phyloP scores from a whole-genome alignment of 2,888 invertebrate genomes.

The Drosophila neonasuta region DNA sequence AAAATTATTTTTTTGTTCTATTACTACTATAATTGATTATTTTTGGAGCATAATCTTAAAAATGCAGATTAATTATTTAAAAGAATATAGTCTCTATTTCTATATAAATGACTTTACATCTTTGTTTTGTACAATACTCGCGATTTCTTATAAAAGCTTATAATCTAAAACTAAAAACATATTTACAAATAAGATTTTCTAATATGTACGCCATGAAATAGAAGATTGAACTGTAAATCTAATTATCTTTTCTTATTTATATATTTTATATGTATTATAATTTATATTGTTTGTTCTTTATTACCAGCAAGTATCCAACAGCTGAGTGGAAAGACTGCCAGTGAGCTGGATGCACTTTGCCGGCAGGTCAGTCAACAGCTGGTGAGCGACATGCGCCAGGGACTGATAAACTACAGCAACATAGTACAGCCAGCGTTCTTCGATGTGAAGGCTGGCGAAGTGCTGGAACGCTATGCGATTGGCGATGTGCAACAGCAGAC shows the following conservation, averaged over 20 bases:
- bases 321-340: conserved; percentile 75
- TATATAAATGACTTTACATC: no score
- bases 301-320: conserved; percentile 70
- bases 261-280: not conserved
- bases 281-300: not conserved
- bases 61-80: no score
- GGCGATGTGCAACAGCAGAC: conserved; percentile 67
- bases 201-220: no score
- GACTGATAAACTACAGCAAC: conserved; percentile 68
- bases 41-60: no score
- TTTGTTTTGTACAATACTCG: no score
- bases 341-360: conserved; percentile 73
- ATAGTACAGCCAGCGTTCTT: conserved; percentile 80
- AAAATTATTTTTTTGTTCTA: no score
- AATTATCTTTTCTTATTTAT: not conserved
- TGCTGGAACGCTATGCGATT: conserved; percentile 62
- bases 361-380: conserved; percentile 71
- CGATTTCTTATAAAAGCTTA: no score
- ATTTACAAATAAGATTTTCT: no score
- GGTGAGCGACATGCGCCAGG: conserved; percentile 77
- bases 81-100: no score
- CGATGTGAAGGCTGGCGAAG: conserved; percentile 77
- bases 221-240: no score
- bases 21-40: no score
- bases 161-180: no score